Base-by-base conservation (phyloP, 2,888 invertebrate genomes). In the Ennomos erosarius region DNA sequence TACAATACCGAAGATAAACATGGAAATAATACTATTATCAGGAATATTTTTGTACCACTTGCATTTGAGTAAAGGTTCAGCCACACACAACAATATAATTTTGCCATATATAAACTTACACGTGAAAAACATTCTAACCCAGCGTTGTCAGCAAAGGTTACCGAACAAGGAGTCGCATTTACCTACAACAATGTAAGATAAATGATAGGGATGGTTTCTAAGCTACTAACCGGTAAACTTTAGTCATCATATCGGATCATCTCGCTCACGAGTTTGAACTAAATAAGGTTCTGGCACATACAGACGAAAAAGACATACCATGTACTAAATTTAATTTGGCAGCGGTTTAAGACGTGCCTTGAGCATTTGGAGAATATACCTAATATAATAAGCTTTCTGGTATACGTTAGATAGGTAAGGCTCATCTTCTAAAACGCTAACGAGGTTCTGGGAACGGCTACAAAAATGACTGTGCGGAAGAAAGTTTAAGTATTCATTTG, bases 211-310 rank as follows among this genome's bases (percentile, higher is more conserved):
- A 66, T 64, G 59, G 58, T 60, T 66, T 61, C 62, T 64, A 56
- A 56, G 67, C 69, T 69, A 67, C 69, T 69, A 67, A 67, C 65
- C 67, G 69, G 69, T 69, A 69, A 69, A 69, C 63, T 69, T 68
- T 61, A 58, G 54, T 50, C 60, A 67, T 69, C 68, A 65, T 69
- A 69, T 69, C 69, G 55, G 69, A 69, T 69, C 69, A 69, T 69
- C 69, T 67, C 37, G 45, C 64, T 67, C 69, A 69, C 69, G 69
- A 69, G 55, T 51, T 50, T 65, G 64, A 62, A 64, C 64, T 69
- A 65, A 69, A 69, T 69, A 67, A 61, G 65, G 66, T 59, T 57
- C 50, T 53, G 54, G 57, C 55, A 51, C 38, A 46, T 47, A 52
- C 46, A 12, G 39, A 43, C 12, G 35, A 33, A 10, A 36, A 48